Evolutionary conservation across 2,888 invertebrate species (phyloP).

Genomic region (Chrysolina oricalcia): DNA sequence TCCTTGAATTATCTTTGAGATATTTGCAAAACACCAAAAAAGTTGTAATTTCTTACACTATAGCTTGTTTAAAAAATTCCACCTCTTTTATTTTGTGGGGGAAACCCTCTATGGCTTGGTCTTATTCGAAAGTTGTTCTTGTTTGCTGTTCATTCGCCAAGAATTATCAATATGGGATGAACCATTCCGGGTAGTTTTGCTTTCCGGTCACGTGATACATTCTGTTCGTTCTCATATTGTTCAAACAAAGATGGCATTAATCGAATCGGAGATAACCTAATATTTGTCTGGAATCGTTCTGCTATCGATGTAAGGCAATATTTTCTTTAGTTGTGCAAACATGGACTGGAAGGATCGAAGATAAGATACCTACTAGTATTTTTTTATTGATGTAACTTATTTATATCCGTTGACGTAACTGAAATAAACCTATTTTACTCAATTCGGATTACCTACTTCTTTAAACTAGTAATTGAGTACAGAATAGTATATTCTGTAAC

Average conservation of each 20-base stretch:
- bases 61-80: too few relatives aligned
- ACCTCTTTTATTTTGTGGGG: too few relatives aligned
- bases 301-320: slow-evolving; percentile 28
- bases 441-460: too few relatives aligned
- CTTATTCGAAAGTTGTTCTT: too few relatives aligned
- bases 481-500: too few relatives aligned
- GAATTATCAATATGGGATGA: background rate
- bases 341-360: slow-evolving; percentile 29
- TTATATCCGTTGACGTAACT: background rate
- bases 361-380: slow-evolving; percentile 23
- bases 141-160: background rate
- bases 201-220: slow-evolving; percentile 9
- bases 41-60: too few relatives aligned
- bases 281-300: slow-evolving; percentile 27
- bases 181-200: background rate
- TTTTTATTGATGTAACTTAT: slow-evolving; percentile 3
- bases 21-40: too few relatives aligned
- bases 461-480: too few relatives aligned
- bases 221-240: slow-evolving; percentile 2
- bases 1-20: too few relatives aligned
- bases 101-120: too few relatives aligned
- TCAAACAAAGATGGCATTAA: slow-evolving; percentile 23
- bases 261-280: slow-evolving; percentile 33
- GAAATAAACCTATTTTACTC: too few relatives aligned
- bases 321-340: slow-evolving; percentile 41